Conservation (phyloP, 2,113 vertebrate species). For the Gymnobelideus leadbeateri region DNA sequence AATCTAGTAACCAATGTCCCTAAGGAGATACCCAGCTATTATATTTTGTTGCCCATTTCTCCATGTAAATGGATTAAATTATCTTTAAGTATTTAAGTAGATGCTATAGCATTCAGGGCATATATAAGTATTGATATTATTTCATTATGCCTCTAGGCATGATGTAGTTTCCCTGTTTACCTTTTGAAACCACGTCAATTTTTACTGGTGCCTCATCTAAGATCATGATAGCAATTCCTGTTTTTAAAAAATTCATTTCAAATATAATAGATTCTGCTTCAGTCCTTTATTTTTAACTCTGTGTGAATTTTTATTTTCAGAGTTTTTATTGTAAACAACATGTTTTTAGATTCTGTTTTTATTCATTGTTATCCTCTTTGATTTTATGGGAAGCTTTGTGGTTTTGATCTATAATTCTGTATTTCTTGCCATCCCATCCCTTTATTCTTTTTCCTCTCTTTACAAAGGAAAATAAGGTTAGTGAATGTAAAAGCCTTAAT, state of each 20-base stretch:
- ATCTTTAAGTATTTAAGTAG: not conserved
- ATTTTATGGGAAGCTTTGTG: not conserved
- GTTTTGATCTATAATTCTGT: not conserved
- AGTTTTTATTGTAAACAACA: not conserved
- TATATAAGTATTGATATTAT: not conserved
- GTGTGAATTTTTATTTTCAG: not conserved
- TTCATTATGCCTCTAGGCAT: not conserved
- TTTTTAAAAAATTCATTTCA: not conserved
- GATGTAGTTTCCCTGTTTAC: not conserved
- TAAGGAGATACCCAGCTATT: not conserved
- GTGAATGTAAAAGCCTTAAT: not conserved
- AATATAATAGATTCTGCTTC: not conserved
- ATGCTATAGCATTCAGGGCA: not conserved
- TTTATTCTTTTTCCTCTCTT: not conserved
- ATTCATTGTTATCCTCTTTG: not conserved
- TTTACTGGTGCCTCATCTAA: not conserved
- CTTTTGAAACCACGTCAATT: not conserved
- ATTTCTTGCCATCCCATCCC: not conserved
- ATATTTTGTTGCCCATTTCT: not conserved
- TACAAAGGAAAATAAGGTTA: not conserved
- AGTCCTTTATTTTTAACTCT: not conserved
- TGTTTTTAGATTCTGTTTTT: not conserved
- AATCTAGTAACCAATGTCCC: not conserved
- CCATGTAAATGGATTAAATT: not conserved
- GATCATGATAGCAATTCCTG: not conserved